These are phyloP conservation scores for Zenarchopterus dispar DNA, from an alignment of 2,797 vertebrate genomes.

Conservation along the genomic window DNA sequence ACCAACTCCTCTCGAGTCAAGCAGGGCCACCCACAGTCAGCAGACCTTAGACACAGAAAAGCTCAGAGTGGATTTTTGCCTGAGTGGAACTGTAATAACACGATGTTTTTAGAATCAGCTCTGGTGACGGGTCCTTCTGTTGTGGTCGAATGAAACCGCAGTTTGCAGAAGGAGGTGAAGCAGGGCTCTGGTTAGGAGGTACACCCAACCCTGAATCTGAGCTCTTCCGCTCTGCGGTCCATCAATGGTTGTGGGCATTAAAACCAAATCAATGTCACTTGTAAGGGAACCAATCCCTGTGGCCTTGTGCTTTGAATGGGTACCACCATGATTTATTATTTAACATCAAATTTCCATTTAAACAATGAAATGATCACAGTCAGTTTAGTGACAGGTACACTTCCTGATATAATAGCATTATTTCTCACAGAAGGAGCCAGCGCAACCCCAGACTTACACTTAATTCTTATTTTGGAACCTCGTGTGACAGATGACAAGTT, in stretches of 20 bases:
- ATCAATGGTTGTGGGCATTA: conserved; percentile 76
- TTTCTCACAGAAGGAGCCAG: conserved; percentile 44
- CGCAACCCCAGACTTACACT: conserved; percentile 26
- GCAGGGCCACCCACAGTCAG: conserved; percentile 54
- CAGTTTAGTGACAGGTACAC: conserved; percentile 70
- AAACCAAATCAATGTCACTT: conserved; percentile 75
- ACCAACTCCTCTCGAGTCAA: conserved; percentile 43
- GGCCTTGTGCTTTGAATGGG: conserved; percentile 66
- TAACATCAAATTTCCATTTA: conserved; percentile 65
- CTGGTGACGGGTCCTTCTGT: conserved; percentile 5
- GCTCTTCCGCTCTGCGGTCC: conserved; percentile 42
- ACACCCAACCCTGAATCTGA: conserved; percentile 36
- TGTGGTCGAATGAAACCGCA: conserved; percentile 23
- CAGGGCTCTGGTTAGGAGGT: conserved; percentile 14
- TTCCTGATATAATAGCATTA: conserved; percentile 67
- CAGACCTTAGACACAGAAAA: conserved; percentile 18
- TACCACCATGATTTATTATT: conserved; percentile 72
- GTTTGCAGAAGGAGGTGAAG: conserved; percentile 7
- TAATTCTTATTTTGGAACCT: conserved; percentile 33
- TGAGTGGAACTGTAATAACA: conserved; percentile 30
- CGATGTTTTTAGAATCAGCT: conserved; percentile 18
- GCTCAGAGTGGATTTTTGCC: conserved; percentile 13
- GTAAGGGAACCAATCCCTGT: conserved; percentile 69
- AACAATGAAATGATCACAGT: conserved; percentile 70
- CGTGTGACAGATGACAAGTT: conserved; percentile 17